phyloP scores from a whole-genome alignment of 2,888 invertebrate genomes.

The Sphaerophoria rueppellii region DNA sequence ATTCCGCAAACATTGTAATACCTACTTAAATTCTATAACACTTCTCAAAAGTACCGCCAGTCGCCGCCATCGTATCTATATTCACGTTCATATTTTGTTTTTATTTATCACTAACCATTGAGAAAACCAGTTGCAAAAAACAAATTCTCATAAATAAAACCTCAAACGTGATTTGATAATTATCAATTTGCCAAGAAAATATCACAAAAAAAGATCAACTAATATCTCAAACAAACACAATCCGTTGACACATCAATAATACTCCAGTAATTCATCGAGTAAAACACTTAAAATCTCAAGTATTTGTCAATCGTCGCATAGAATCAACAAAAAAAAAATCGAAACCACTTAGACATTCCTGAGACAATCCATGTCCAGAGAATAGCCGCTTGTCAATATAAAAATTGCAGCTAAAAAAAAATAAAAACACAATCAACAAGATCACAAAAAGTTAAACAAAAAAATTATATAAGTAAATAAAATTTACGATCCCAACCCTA shows the following conservation, averaged over 20 bases:
- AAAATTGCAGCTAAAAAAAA: constrained; percentile 29
- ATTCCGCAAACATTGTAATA: constrained; percentile 21
- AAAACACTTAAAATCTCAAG: constrained; percentile 56
- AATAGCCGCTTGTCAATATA: constrained; percentile 27
- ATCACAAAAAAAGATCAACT: constrained; percentile 31
- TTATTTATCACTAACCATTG: neutral
- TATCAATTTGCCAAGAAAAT: constrained; percentile 62
- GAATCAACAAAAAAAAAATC: constrained; percentile 1
- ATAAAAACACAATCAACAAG: constrained; percentile 4
- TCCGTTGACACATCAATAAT: constrained; percentile 61
- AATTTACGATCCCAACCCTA: constrained; percentile 37
- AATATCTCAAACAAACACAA: constrained; percentile 55
- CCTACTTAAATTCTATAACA: constrained; percentile 21
- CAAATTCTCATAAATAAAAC: neutral
- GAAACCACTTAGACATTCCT: constrained; percentile 56
- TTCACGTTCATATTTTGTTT: neutral
- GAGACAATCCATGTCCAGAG: neutral
- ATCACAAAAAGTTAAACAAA: constrained; percentile 33
- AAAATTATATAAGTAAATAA: constrained; percentile 34
- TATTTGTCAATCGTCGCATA: constrained; percentile 57
- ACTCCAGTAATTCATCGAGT: constrained; percentile 49
- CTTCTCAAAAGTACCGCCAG: constrained; percentile 16
- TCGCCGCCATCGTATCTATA: neutral
- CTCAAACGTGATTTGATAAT: constrained; percentile 47
- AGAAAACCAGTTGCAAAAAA: constrained; percentile 17